Evolutionary conservation across 2,888 invertebrate genomes (phyloP).

Genomic region (Epirrhoe tristata): DNA sequence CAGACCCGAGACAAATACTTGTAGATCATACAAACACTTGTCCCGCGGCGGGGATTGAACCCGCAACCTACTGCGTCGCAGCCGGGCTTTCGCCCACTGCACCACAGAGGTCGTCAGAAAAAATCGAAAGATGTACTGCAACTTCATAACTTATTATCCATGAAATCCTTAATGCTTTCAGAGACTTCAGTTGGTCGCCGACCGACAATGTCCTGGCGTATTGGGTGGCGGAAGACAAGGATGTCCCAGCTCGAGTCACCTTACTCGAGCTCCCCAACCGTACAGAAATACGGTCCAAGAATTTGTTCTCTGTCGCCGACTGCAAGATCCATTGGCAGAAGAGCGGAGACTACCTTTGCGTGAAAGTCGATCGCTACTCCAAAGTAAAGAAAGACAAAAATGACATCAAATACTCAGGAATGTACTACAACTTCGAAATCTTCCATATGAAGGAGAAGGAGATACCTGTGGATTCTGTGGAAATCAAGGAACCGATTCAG

Average conservation of each 20-base stretch:
- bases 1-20: too few species aligned
- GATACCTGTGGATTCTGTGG: constrained; percentile 98
- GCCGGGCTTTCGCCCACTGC: too few species aligned
- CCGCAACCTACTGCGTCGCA: too few species aligned
- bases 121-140: neutral
- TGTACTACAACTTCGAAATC: constrained; percentile 99
- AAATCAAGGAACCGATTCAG: constrained; percentile 96
- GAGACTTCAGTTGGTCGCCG: constrained; percentile 99
- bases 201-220: constrained; percentile 98
- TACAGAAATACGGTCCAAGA: constrained; percentile 95
- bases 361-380: constrained; percentile 92
- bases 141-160: neutral
- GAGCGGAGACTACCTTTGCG: constrained; percentile 98
- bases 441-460: constrained; percentile 99
- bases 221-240: constrained; percentile 99
- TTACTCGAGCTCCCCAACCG: constrained; percentile 96
- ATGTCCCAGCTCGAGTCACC: constrained; percentile 97
- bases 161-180: constrained; percentile 50
- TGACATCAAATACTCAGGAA: constrained; percentile 97
- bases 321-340: constrained; percentile 99
- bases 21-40: too few species aligned
- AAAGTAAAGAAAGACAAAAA: constrained; percentile 97
- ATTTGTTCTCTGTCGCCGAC: constrained; percentile 98
- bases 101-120: too few species aligned
- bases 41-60: too few species aligned